phyloP scores from a whole-genome alignment of 2,797 vertebrate species.

The Mastacembelus armatus region DNA sequence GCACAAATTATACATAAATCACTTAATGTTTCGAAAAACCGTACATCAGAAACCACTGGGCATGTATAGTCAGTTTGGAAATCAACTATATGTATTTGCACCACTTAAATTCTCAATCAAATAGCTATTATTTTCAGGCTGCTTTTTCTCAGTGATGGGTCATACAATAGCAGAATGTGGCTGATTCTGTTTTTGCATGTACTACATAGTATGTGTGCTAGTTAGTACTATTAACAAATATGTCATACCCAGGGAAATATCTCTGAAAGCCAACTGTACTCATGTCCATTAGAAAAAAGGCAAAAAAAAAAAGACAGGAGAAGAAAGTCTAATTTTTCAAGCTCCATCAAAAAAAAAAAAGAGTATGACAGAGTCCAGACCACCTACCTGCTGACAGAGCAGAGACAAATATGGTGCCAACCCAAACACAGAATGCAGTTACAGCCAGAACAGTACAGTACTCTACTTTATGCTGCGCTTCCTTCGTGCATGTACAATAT shows the following conservation, averaged over 20 bases:
- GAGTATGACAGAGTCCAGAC: conserved; percentile 49
- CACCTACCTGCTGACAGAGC: conserved; percentile 65
- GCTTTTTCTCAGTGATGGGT: too few species aligned
- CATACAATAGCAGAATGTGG: background rate
- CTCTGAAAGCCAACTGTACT: background rate
- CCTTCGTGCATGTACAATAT: conserved; percentile 26
- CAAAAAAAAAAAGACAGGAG: background rate
- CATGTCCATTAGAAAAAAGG: background rate
- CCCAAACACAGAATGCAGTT: conserved; percentile 48
- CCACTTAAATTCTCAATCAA: too few species aligned
- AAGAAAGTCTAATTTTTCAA: conserved; percentile 38
- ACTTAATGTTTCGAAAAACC: conserved; percentile 1
- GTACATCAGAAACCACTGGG: background rate
- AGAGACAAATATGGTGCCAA: conserved; percentile 54
- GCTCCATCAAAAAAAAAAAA: conserved; percentile 56
- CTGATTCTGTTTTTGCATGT: background rate
- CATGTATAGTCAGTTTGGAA: background rate
- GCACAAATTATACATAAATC: conserved; percentile 4
- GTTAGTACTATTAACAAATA: conserved; percentile 11
- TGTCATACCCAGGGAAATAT: background rate
- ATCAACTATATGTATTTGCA: background rate
- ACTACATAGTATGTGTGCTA: background rate
- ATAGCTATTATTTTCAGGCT: too few species aligned
- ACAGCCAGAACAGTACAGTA: conserved; percentile 48
- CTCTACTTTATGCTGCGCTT: conserved; percentile 33